Conservation (phyloP, 2,888 invertebrate genomes). For the Drosophila percnosoma region DNA sequence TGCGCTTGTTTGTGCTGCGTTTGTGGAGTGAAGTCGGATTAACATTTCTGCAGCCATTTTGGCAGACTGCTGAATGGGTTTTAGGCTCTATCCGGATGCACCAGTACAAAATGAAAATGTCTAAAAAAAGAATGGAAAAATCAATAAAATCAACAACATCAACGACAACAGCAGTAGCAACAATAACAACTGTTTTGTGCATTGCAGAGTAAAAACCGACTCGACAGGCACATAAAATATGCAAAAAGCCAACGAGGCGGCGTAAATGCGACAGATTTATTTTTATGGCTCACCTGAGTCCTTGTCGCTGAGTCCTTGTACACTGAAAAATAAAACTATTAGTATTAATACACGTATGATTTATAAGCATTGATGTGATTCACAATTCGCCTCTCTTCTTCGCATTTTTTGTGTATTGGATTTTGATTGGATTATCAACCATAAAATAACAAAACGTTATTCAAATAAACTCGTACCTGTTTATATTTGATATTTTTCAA, state of each 20-base stretch:
- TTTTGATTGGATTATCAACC: constrained; percentile 33
- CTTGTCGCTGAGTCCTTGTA: constrained; percentile 39
- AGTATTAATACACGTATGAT: not conserved
- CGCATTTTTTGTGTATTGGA: constrained; percentile 12
- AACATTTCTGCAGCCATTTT: constrained; percentile 54
- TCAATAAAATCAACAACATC: constrained; percentile 70
- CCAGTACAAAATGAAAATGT: constrained; percentile 32
- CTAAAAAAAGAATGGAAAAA: constrained; percentile 41
- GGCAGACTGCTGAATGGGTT: constrained; percentile 55
- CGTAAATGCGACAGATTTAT: constrained; percentile 76
- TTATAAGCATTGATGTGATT: constrained; percentile 28
- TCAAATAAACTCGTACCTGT: constrained; percentile 10
- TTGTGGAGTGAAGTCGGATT: constrained; percentile 52
- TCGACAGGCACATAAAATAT: constrained; percentile 70
- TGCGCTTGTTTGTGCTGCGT: constrained; percentile 35
- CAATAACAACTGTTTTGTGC: constrained; percentile 51
- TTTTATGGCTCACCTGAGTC: constrained; percentile 68
- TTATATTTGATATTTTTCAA: constrained; percentile 15
- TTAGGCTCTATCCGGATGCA: constrained; percentile 59
- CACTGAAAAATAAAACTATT: constrained; percentile 36
- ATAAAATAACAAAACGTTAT: constrained; percentile 27
- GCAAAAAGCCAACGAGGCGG: constrained; percentile 70
- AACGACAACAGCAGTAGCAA: constrained; percentile 6
- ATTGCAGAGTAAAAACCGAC: constrained; percentile 53
- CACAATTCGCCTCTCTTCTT: constrained; percentile 8